Percentiles rank a stretch among this genome's conserved stretches.
Conservation (phyloP, 1,140 invertebrate species). For the Anadara kagoshimensis region DNA sequence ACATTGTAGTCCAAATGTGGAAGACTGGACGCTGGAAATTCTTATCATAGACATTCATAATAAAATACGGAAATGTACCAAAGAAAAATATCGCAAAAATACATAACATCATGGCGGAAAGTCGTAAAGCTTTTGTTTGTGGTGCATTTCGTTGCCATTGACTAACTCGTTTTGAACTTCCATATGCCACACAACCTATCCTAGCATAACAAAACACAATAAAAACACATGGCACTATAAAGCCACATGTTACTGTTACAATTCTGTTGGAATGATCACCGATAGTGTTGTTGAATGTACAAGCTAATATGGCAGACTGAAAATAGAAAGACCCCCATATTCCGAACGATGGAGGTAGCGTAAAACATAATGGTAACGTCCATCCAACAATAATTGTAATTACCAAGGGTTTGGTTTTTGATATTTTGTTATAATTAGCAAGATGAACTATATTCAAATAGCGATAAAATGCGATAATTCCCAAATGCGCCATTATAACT, state of each 20-base stretch:
- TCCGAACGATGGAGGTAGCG: constrained; percentile 51
- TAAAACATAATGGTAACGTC: constrained; percentile 57
- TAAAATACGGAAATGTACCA: constrained; percentile 60
- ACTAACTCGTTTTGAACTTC: constrained; percentile 50
- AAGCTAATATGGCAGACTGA: constrained; percentile 56
- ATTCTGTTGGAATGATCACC: constrained; percentile 60
- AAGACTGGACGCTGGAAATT: constrained; percentile 45
- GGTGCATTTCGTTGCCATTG: constrained; percentile 41
- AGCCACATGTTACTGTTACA: constrained; percentile 57
- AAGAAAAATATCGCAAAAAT: constrained; percentile 59
- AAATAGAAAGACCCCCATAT: constrained; percentile 61
- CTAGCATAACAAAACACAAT: constrained; percentile 64
- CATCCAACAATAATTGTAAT: constrained; percentile 55
- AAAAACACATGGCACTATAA: constrained; percentile 62
- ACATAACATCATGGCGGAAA: constrained; percentile 63
- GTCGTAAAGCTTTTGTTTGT: constrained; percentile 46
- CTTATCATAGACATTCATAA: constrained; percentile 54
- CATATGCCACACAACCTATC: constrained; percentile 60
- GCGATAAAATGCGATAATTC: constrained; percentile 62
- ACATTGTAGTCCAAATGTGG: constrained; percentile 55
- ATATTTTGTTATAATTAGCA: constrained; percentile 51
- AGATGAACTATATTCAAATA: constrained; percentile 63
- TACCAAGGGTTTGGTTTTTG: constrained; percentile 42
- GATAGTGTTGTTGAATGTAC: constrained; percentile 54
- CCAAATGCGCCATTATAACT: constrained; percentile 60